Evolutionary conservation across 1,140 invertebrate genomes (phyloP).

Genomic region (Tribolium madens): DNA sequence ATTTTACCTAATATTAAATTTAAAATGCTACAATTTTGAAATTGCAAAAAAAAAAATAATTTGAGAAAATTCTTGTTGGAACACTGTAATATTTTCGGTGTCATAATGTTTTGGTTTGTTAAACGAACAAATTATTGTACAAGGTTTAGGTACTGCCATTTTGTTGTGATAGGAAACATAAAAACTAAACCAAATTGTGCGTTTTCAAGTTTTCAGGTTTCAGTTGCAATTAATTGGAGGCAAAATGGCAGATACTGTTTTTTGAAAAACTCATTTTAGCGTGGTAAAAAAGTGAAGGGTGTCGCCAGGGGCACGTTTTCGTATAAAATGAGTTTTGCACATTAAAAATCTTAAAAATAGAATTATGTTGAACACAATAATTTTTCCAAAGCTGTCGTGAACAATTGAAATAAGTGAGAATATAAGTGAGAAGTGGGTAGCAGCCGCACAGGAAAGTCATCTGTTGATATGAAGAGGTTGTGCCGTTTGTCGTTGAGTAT

Average conservation of each 20-base stretch:
- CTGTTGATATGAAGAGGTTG: conserved; percentile 62
- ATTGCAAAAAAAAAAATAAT: no score
- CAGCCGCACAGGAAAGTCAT: conserved; percentile 55
- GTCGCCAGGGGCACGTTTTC: conserved; percentile 35
- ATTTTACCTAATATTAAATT: no score
- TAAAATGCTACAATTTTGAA: no score
- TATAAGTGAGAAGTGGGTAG: conserved; percentile 37
- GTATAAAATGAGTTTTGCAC: conserved; percentile 37
- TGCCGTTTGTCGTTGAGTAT: conserved; percentile 59
- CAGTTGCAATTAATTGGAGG: background rate
- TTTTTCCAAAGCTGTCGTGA: conserved; percentile 31
- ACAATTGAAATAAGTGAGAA: conserved; percentile 28
- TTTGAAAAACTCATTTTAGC: conserved; percentile 27
- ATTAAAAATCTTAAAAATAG: conserved; percentile 33
- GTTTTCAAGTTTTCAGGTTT: no score
- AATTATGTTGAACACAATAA: conserved; percentile 29
- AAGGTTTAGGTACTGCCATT: no score
- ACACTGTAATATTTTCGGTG: no score
- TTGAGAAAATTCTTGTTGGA: no score
- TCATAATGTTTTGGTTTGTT: no score
- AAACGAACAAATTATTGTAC: no score
- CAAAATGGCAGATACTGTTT: conserved; percentile 14
- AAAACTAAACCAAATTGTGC: background rate
- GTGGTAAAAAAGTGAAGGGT: background rate
- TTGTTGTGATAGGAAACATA: no score